Evolutionary conservation across 2,797 vertebrate genomes (phyloP).

Genomic region (Crocidura indochinensis): DNA sequence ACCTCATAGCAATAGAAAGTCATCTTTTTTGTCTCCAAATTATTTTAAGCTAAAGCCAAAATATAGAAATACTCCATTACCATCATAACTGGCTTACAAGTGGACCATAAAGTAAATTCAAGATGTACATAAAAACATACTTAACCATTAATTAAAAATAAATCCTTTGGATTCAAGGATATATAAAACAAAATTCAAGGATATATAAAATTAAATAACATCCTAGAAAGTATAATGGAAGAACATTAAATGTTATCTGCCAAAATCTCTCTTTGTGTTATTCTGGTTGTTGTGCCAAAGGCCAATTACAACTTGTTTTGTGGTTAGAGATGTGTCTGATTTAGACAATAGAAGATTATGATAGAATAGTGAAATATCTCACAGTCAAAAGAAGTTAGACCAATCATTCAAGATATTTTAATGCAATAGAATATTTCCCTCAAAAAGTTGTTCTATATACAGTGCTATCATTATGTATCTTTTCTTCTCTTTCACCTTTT

Average conservation of each 20-base stretch:
- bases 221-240: slow-evolving; percentile 66
- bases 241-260: slow-evolving; percentile 66
- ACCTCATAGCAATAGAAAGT: background rate
- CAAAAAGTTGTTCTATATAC: slow-evolving; percentile 27
- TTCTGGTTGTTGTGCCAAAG: slow-evolving; percentile 73
- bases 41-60: slow-evolving; percentile 59
- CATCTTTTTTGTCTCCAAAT: slow-evolving; percentile 38
- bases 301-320: slow-evolving; percentile 80
- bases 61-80: slow-evolving; percentile 52
- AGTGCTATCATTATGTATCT: slow-evolving; percentile 38
- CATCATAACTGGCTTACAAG: slow-evolving; percentile 54
- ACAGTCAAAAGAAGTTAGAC: slow-evolving; percentile 50
- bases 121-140: slow-evolving; percentile 42
- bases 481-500: background rate
- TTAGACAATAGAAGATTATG: slow-evolving; percentile 81
- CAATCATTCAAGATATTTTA: slow-evolving; percentile 70
- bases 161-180: slow-evolving; percentile 49
- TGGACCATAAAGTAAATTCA: background rate
- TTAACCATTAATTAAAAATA: slow-evolving; percentile 71
- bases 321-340: slow-evolving; percentile 72
- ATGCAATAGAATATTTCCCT: slow-evolving; percentile 33
- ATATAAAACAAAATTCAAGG: slow-evolving; percentile 65
- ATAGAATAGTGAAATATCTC: slow-evolving; percentile 71
- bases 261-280: slow-evolving; percentile 64
- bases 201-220: slow-evolving; percentile 69